Base-by-base conservation (phyloP, 1,140 invertebrate species). In the Drosophila sp. region DNA sequence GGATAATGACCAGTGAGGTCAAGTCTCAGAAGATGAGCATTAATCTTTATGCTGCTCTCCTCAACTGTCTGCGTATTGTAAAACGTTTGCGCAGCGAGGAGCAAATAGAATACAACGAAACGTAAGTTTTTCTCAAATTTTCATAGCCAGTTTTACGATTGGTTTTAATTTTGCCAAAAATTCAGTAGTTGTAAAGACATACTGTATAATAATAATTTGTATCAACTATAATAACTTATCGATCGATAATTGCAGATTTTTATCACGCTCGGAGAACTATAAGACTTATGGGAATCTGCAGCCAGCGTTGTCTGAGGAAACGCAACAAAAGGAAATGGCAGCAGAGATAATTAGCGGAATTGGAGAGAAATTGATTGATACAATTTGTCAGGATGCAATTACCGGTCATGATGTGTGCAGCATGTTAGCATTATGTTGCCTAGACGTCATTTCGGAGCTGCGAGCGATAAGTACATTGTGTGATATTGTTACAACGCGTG, bases 341-440 rank as follows among this genome's bases (percentile, higher is more conserved):
- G 62, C 94, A 27, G 92, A 95, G 66, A 94, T 95, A 0, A 94
- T 96, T 40, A 92, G 94, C 1, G 92, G 93, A 4, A 97, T 96
- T 84, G 96, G 96, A 0, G 96, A 97, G 61, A 95, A 95, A 84
- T 92, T 98, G 11, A 95, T 97, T 90, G 95, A 97, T 75, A 95
- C 97, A 27, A 92, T 98, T 25, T 97, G 96, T 80, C 94, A 96
- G 61, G 97, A 98, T 92, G 97, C 96, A 64, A 96, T 97, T 7
- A 96, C 96, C 9, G 96, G 97, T 0, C 97, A 98, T 89, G 96
- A 98, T 81, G 95, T 98, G 14, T 97, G 96, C 83, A 95, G 97
- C 92, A 97, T 98, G 95, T 93, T 97, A 53, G 95, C 97, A 0
- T 92, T 98, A 27, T 95, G 96, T 0, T 96, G 96, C 61, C 92